Base-by-base conservation (phyloP, 2,888 invertebrate species). In the Flexamia atlantica region DNA sequence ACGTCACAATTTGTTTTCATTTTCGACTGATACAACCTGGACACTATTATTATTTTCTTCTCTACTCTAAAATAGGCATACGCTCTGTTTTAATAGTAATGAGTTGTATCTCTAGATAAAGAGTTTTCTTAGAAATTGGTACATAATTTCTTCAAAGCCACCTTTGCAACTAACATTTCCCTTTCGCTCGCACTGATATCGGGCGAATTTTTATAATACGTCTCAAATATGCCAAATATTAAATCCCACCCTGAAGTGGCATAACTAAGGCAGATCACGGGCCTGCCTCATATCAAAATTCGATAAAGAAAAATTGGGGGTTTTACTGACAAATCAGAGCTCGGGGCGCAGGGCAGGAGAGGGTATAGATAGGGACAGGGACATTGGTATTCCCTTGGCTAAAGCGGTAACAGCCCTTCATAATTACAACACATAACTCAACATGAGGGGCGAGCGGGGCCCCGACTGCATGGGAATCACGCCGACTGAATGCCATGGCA, bases 401-500 rank as follows among this genome's bases (percentile, higher is more conserved):
- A 14, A 14, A 28, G 72, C 72, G 72, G 64, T 64, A 64, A 64
- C 64, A 64, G 64, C 64, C 64, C 40, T 42, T 42, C 72, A 76
- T 76, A 76, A 76, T 76, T 76, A 76, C 76, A 46, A 50, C 50
- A 76, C 76, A 76, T 76, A 76, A 76, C 76, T 76, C 76, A 76
- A 17, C 76, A 76, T 10, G 42, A 42, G 76, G 42, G 17, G 42
- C 12, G 28, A 4, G 5, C 28, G 40, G 40, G 70, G 5, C 64
- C 9, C 30, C 30, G 64, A 30, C 64, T 64, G 64, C 64, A 64
- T 64, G 28, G 64, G 64, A 64, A 64, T 64, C 14, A 64, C 17
- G 46, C 12, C 14, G 46, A 3, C 17, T 46, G 46, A 46, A 46
- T 46, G 14, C 25, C 64, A 64, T 64, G 25, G 57, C 0, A 57